Evolutionary conservation across 2,797 vertebrate genomes (phyloP).

Genomic region (Eutrigla gurnardus): DNA sequence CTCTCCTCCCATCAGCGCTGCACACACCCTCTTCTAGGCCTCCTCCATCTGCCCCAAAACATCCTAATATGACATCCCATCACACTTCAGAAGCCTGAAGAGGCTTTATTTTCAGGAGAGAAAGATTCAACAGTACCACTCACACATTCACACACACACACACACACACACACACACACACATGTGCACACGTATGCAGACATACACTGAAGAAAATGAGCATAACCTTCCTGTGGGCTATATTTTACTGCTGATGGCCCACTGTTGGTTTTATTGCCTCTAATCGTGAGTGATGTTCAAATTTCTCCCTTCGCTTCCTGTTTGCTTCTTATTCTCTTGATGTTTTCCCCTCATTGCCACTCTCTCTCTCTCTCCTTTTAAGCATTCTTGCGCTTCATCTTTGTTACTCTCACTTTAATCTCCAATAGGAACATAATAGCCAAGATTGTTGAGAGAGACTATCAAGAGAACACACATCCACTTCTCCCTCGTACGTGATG

Average conservation of each 20-base stretch:
- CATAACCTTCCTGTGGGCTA: conserved; percentile 55
- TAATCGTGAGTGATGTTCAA: conserved; percentile 69
- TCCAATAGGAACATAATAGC: conserved; percentile 26
- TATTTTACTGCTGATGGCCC: conserved; percentile 68
- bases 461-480: conserved; percentile 17
- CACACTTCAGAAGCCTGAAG: conserved; percentile 40
- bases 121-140: neutral
- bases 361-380: neutral
- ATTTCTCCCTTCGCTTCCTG: conserved; percentile 41
- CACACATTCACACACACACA: conserved; percentile 3
- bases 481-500: conserved; percentile 15
- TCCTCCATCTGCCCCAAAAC: conserved; percentile 31
- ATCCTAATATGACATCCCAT: conserved; percentile 43
- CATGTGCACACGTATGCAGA: conserved; percentile 17
- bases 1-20: conserved; percentile 23
- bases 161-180: conserved; percentile 5
- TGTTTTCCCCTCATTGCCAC: conserved; percentile 12
- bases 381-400: conserved; percentile 11
- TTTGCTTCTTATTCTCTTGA: conserved; percentile 41
- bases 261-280: conserved; percentile 68
- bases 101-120: conserved; percentile 36
- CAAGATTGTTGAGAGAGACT: conserved; percentile 24
- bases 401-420: conserved; percentile 47
- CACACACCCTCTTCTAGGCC: conserved; percentile 11
- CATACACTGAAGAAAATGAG: conserved; percentile 44